These are phyloP conservation scores for Cylloceria caligata DNA, from an alignment of 2,888 invertebrate species.

Conservation along the genomic window DNA sequence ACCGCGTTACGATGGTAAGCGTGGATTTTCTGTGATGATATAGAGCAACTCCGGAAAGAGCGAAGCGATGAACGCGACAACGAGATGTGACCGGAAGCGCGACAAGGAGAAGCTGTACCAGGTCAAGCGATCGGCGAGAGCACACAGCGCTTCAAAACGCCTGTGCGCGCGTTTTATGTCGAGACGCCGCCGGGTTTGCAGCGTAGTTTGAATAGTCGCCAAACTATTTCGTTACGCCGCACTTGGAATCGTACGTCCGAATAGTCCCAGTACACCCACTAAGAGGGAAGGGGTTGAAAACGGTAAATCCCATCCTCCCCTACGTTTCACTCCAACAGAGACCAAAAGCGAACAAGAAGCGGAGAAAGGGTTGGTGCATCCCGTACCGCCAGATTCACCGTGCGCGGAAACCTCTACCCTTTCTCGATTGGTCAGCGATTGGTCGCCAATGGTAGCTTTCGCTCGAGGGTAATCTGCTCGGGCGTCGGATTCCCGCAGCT, in stretches of 20 bases:
- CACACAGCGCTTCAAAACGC: constrained; percentile 37
- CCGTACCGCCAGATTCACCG: constrained; percentile 27
- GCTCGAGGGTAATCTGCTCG: constrained; percentile 55
- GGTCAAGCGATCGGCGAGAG: constrained; percentile 25
- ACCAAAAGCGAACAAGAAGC: constrained; percentile 22
- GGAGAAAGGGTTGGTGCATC: constrained; percentile 34
- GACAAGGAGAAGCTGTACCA: constrained; percentile 16
- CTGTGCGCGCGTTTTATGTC: constrained; percentile 44
- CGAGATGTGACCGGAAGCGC: constrained; percentile 38
- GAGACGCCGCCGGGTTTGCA: constrained; percentile 31
- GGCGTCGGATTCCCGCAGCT: constrained; percentile 50
- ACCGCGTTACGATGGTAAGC: constrained; percentile 23
- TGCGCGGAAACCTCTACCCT: constrained; percentile 44
- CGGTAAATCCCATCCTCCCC: neutral
- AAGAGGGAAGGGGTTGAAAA: neutral
- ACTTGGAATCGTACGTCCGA: constrained; percentile 52
- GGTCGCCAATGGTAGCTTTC: constrained; percentile 27
- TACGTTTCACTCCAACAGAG: neutral
- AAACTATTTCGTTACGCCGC: constrained; percentile 73
- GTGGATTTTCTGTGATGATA: constrained; percentile 7
- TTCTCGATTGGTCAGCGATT: constrained; percentile 50
- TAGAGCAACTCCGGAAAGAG: constrained; percentile 3
- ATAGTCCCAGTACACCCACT: constrained; percentile 24
- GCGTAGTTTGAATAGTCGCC: constrained; percentile 72
- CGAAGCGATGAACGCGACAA: constrained; percentile 16